These are phyloP conservation scores for Halcyon leucocephala DNA, from an alignment of 2,797 vertebrate species.

Conservation along the genomic window DNA sequence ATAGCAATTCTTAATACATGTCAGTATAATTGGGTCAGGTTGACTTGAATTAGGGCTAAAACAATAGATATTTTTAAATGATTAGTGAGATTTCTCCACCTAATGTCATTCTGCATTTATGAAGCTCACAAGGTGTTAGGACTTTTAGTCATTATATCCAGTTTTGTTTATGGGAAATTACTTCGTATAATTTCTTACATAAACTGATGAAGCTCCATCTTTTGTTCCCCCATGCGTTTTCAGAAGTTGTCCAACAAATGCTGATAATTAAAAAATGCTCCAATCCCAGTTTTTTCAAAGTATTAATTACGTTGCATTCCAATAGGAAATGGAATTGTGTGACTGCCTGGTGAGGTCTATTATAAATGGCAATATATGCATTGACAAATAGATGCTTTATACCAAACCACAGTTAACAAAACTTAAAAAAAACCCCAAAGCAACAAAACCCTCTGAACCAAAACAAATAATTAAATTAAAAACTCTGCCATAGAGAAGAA, in stretches of 20 bases:
- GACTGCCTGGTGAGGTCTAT: not conserved
- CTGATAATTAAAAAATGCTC: not conserved
- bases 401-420: not conserved
- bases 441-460: not conserved
- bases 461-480: not conserved
- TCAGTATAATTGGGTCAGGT: not conserved
- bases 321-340: not conserved
- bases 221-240: not conserved
- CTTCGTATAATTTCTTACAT: not conserved
- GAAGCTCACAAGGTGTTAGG: not conserved
- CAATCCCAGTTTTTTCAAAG: not conserved
- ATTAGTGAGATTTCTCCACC: not conserved
- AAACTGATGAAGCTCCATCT: not conserved
- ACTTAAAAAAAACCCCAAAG: not conserved
- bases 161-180: not conserved
- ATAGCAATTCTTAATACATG: not conserved
- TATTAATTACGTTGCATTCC: not conserved
- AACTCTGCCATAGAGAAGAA: not conserved
- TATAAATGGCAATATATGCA: not conserved
- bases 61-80: not conserved
- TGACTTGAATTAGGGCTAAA: not conserved
- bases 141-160: not conserved
- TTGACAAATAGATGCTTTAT: not conserved
- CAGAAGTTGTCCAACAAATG: not conserved
- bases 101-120: not conserved